phyloP scores from a whole-genome alignment of 2,888 invertebrate genomes.

The Baronia brevicornis region DNA sequence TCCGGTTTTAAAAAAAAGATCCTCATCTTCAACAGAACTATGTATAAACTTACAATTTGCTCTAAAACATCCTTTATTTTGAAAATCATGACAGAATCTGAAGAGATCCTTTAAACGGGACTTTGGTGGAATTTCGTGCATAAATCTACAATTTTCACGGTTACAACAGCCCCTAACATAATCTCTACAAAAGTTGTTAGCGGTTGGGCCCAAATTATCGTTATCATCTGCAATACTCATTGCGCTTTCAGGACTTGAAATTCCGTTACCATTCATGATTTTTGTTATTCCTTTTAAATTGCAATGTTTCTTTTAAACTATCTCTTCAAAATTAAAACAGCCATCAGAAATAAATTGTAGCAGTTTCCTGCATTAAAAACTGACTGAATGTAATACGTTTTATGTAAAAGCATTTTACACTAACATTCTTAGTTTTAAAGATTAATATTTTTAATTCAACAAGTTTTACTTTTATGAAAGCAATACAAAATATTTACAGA shows the following conservation, averaged over 20 bases:
- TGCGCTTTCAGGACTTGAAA: slow-evolving; percentile 26
- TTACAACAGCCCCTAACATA: slow-evolving; percentile 66
- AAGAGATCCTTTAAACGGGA: slow-evolving; percentile 52
- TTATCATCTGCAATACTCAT: slow-evolving; percentile 42
- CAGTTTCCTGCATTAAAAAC: no score
- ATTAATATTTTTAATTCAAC: no score
- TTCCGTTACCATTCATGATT: slow-evolving; percentile 36
- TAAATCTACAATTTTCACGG: slow-evolving; percentile 71
- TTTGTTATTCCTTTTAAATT: no score
- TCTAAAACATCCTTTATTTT: slow-evolving; percentile 81
- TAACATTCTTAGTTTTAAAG: no score
- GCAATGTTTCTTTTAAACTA: no score
- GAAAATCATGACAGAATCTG: slow-evolving; percentile 77
- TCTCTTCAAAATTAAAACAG: no score
- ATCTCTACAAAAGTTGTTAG: slow-evolving; percentile 61
- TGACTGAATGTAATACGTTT: no score
- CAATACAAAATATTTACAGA: no score
- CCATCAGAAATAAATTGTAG: no score
- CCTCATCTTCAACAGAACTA: slow-evolving; percentile 81
- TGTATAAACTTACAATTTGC: slow-evolving; percentile 82
- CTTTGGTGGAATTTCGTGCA: slow-evolving; percentile 57
- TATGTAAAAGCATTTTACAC: no score
- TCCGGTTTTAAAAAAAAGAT: slow-evolving; percentile 78
- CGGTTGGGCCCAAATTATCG: slow-evolving; percentile 32
- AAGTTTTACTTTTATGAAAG: no score